phyloP scores from a whole-genome alignment of 2,113 vertebrate species.

The Peromyscus leucopus region DNA sequence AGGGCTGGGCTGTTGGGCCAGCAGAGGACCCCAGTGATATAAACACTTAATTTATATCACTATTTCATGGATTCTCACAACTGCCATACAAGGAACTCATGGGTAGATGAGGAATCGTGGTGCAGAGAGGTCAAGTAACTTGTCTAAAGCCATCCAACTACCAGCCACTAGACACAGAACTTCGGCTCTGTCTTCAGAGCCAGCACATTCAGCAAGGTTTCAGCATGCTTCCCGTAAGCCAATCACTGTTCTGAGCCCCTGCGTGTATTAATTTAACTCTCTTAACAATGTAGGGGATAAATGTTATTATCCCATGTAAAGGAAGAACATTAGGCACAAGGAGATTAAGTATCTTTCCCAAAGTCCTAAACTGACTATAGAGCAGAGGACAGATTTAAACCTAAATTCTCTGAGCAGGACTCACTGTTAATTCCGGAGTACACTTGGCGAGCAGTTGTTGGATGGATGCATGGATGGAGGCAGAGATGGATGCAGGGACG shows the following conservation, averaged over 20 bases:
- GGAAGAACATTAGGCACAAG: background rate
- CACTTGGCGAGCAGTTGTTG: background rate
- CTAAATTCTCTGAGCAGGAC: background rate
- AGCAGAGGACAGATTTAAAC: constrained; percentile 12
- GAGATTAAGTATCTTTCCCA: background rate
- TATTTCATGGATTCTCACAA: background rate
- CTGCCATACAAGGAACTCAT: background rate
- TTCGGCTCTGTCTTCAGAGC: background rate
- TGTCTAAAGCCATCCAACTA: background rate
- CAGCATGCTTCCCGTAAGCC: background rate
- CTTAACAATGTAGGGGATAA: background rate
- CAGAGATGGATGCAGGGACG: background rate
- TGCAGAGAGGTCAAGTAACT: background rate
- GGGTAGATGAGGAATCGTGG: background rate
- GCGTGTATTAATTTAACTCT: background rate
- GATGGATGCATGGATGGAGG: background rate
- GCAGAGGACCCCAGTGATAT: background rate
- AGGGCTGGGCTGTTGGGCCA: background rate
- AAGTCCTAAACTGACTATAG: background rate
- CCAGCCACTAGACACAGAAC: background rate
- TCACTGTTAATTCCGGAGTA: background rate
- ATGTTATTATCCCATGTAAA: background rate
- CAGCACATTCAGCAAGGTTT: background rate
- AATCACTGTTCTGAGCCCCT: background rate
- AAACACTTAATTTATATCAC: background rate